Evolutionary conservation across 1,140 invertebrate species (phyloP), one percentile per base, ranked within the genome.

Genomic region (Cyclina sinensis): DNA sequence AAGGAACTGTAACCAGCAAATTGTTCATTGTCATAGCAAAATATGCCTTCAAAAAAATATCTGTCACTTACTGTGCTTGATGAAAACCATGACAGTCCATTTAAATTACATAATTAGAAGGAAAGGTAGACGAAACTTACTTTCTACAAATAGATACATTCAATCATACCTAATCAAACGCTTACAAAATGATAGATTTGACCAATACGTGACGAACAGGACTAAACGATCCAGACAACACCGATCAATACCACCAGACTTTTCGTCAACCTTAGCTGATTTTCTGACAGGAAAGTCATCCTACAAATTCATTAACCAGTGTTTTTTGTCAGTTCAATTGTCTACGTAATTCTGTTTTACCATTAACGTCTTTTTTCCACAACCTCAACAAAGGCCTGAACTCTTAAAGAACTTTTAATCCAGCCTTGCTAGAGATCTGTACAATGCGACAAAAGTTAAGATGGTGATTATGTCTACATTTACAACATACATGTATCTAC

Each of bases 201-300:
- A 24, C 57, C n/a, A n/a, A n/a, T n/a, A 62, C n/a, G 27, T 62
- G 24, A 62, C 57, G 27, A 62, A 62, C n/a, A 62, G 24, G 27
- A n/a, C n/a, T 24, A n/a, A 62, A 62, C 27, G 9, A 62, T 62
- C 57, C 57, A 62, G 57, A 62, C 57, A 62, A 27, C 18, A 27
- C 24, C 27, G 57, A 62, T 62, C 57, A 62, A 62, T 62, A 62
- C 24, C 57, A 62, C 27, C 57, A 24, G 57, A 62, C 57, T 62
- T 27, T 24, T n/a, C 27, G 57, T 62, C 57, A 62, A 62, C 57
- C 57, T 62, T 7, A 5, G n/a, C 1, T n/a, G 4, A 14, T 62
- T 62, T n/a, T 62, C n/a, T 62, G 57, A 62, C 57, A 62, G n/a
- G 18, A 62, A 62, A 27, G 57, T 62, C 57, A 62, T 62, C 57